A percentile compares a stretch with the other conserved stretches of the same genome.
Conservation (phyloP, 2,888 invertebrate genomes). For the Biston stratarius region DNA sequence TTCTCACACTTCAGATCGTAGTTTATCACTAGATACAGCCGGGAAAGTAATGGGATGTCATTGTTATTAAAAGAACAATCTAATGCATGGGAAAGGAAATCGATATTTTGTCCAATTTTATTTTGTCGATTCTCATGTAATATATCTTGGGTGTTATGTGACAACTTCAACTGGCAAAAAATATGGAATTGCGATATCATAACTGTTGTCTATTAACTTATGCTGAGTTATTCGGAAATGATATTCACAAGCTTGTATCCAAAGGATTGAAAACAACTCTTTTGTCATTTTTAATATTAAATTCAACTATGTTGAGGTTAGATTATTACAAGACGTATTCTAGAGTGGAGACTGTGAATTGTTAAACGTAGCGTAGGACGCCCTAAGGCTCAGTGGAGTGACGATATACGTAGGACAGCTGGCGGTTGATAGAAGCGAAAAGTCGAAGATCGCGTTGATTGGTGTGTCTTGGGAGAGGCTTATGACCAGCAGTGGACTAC, state of each 20-base stretch:
- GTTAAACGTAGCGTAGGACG: too few relatives aligned
- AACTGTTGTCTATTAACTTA: not conserved
- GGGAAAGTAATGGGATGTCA: constrained; percentile 13
- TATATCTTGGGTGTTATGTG: constrained; percentile 23
- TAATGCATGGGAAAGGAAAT: constrained; percentile 31
- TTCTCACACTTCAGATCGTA: not conserved
- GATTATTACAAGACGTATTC: too few relatives aligned
- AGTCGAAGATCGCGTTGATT: too few relatives aligned
- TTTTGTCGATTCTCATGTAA: constrained; percentile 22
- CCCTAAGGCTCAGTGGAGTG: too few relatives aligned
- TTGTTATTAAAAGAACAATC: constrained; percentile 21
- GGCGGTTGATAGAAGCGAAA: too few relatives aligned
- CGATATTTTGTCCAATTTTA: constrained; percentile 25
- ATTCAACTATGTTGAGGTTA: too few relatives aligned
- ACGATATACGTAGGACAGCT: too few relatives aligned
- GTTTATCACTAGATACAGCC: constrained; percentile 7
- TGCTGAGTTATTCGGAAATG: not conserved
- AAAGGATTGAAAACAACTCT: too few relatives aligned
- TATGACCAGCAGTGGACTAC: too few relatives aligned
- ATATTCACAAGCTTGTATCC: not conserved
- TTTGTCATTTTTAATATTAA: too few relatives aligned
- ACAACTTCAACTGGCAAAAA: not conserved
- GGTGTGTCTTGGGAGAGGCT: too few relatives aligned
- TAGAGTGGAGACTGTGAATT: too few relatives aligned
- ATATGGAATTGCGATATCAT: not conserved